Percentiles rank a stretch among this genome's conserved stretches.
Conservation (phyloP, 1,140 invertebrate genomes). For the Sycophaga agraensis region DNA sequence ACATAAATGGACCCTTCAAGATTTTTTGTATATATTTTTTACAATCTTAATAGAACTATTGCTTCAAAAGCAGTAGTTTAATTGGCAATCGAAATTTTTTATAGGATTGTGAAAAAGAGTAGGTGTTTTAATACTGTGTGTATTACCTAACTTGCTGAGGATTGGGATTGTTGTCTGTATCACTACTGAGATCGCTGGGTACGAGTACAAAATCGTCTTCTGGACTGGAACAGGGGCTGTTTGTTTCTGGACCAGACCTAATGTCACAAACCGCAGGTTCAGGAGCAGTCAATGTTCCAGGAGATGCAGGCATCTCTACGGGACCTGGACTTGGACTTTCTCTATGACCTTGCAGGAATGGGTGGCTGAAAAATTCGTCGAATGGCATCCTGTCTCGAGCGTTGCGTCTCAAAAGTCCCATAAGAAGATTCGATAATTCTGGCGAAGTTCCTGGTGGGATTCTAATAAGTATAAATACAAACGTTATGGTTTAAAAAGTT, state of each 20-base stretch:
- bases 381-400: slow-evolving; percentile 94
- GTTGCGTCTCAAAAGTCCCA: slow-evolving; percentile 87
- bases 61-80: too few species aligned
- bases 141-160: slow-evolving; percentile 47
- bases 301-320: slow-evolving; percentile 52
- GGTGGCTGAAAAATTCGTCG: slow-evolving; percentile 91
- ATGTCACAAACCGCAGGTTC: slow-evolving; percentile 45
- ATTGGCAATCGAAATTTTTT: too few species aligned
- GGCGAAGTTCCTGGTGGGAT: slow-evolving; percentile 90
- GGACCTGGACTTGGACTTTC: slow-evolving; percentile 48
- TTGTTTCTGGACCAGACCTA: slow-evolving; percentile 50
- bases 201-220: slow-evolving; percentile 89
- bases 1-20: too few species aligned
- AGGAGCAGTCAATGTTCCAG: slow-evolving; percentile 41
- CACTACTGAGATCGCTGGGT: slow-evolving; percentile 68
- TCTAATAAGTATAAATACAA: slow-evolving; percentile 57
- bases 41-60: too few species aligned
- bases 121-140: too few species aligned
- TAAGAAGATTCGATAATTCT: slow-evolving; percentile 84
- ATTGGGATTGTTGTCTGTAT: slow-evolving; percentile 53
- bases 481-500: not conserved
- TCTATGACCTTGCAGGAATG: slow-evolving; percentile 77
- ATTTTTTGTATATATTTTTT: too few species aligned
- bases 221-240: slow-evolving; percentile 64
- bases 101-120: too few species aligned